Evolutionary conservation across 1,140 invertebrate species (phyloP).

Genomic region (Drosophila kohkoa): DNA sequence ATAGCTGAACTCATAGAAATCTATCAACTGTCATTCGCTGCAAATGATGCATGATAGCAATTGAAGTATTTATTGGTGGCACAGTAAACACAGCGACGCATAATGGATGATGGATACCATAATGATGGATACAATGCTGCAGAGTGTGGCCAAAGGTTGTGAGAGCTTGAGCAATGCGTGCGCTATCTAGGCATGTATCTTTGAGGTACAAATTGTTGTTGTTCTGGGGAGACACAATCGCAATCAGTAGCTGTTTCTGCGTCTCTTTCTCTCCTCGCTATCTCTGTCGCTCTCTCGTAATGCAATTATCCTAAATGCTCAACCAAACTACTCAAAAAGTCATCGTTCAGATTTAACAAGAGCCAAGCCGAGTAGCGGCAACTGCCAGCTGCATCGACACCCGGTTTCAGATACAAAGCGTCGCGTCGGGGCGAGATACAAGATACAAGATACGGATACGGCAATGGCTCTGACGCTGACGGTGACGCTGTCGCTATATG

Average conservation of each 20-base stretch:
- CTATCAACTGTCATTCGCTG: not conserved
- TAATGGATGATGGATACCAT: slow-evolving; percentile 69
- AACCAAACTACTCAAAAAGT: slow-evolving; percentile 84
- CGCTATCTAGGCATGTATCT: slow-evolving; percentile 61
- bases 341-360: slow-evolving; percentile 84
- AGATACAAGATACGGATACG: slow-evolving; percentile 37
- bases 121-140: slow-evolving; percentile 41
- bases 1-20: not conserved
- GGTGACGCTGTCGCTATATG: slow-evolving; percentile 18
- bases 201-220: slow-evolving; percentile 23
- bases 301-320: slow-evolving; percentile 83
- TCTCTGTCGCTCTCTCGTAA: slow-evolving; percentile 50
- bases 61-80: slow-evolving; percentile 36
- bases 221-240: slow-evolving; percentile 28
- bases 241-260: slow-evolving; percentile 43
- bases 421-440: slow-evolving; percentile 28
- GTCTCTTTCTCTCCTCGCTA: too few relatives aligned
- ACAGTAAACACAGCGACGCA: slow-evolving; percentile 50
- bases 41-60: slow-evolving; percentile 6
- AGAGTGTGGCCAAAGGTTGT: slow-evolving; percentile 14
- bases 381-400: slow-evolving; percentile 46
- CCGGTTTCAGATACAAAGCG: slow-evolving; percentile 47
- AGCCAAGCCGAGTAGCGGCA: slow-evolving; percentile 53
- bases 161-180: slow-evolving; percentile 70
- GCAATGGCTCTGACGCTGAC: slow-evolving; percentile 11